Conservation (phyloP, 2,888 invertebrate species). For the Eupithecia dodoneata region DNA sequence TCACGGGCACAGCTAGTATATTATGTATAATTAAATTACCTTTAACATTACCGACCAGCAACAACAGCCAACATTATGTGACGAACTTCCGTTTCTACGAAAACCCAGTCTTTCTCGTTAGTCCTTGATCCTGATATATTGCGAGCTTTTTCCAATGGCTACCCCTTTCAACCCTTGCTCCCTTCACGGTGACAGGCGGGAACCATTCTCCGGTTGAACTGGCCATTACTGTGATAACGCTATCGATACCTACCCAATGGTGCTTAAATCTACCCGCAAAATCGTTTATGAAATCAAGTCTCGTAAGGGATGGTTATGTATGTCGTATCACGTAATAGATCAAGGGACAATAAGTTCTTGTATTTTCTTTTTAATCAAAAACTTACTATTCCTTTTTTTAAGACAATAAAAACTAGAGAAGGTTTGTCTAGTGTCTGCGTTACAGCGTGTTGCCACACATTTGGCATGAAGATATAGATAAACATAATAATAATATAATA, state of each 20-base stretch:
- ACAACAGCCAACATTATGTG: not conserved
- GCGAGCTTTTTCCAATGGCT: slow-evolving; percentile 58
- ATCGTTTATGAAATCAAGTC: slow-evolving; percentile 11
- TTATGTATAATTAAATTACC: too few species aligned
- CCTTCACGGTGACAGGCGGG: slow-evolving; percentile 68
- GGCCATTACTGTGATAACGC: slow-evolving; percentile 61
- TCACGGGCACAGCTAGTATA: too few species aligned
- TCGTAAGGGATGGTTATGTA: not conserved
- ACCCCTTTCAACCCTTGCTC: slow-evolving; percentile 65
- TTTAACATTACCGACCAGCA: not conserved
- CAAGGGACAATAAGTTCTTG: too few species aligned
- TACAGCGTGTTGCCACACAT: too few species aligned
- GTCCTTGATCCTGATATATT: slow-evolving; percentile 57
- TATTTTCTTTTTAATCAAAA: too few species aligned
- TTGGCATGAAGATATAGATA: too few species aligned
- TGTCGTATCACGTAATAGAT: too few species aligned
- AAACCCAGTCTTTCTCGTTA: slow-evolving; percentile 7
- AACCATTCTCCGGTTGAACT: slow-evolving; percentile 62
- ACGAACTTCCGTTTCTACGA: slow-evolving; percentile 13
- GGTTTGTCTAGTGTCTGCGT: too few species aligned
- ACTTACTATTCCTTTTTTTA: too few species aligned
- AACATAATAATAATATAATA: too few species aligned
- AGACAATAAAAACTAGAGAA: too few species aligned
- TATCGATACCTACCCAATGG: slow-evolving; percentile 42
- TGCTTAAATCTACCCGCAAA: slow-evolving; percentile 27